Base-by-base conservation (phyloP, 1,140 invertebrate species). In the Drosophila bipectinata region DNA sequence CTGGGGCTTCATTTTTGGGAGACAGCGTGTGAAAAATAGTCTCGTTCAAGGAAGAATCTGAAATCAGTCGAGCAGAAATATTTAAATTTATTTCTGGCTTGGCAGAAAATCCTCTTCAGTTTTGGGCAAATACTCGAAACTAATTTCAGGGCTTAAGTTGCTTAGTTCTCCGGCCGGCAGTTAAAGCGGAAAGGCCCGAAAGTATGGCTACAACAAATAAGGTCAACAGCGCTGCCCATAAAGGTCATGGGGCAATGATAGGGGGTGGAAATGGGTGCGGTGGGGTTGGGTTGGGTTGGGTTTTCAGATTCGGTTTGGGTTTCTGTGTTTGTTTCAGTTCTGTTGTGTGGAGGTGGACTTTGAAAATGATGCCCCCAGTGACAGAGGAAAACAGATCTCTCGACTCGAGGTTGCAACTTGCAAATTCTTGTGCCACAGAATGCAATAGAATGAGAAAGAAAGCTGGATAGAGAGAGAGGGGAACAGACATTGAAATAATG, bases 401-500 rank as follows among this genome's bases (percentile, higher is more conserved):
- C 18, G 44, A 51, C 54, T 80, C 63, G 82, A 64, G 72, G 62
- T 80, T 80, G 73, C 72, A 41, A 51, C 56, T 73, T 61, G 73
- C 72, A 41, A 55, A 66, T 74, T 72, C 69, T 73, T 51, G 56
- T 39, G 26, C 67, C 53, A 69, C 41, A 37, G 61, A 69, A 64
- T 67, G 59, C 63, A 49, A 34, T 41, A 24, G 37, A 59, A 57
- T 41, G 60, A 49, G 60, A 61, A 68, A 57, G 74, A 67, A 72
- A 59, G 61, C 44, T 34, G 45, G 12, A 62, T 45, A 72, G 53
- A 57, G 62, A 68, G 45, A 76, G 61, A 47, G 37, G 55, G 49
- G 18, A 59, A 85, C 71, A 79, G 74, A 71, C 73, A 72, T 58
- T 77, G 82, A 85, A 88, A 87, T 87, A 87, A 87, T 85, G 82